Conservation (phyloP, 2,888 invertebrate species). For the Xestia rhomboidea region DNA sequence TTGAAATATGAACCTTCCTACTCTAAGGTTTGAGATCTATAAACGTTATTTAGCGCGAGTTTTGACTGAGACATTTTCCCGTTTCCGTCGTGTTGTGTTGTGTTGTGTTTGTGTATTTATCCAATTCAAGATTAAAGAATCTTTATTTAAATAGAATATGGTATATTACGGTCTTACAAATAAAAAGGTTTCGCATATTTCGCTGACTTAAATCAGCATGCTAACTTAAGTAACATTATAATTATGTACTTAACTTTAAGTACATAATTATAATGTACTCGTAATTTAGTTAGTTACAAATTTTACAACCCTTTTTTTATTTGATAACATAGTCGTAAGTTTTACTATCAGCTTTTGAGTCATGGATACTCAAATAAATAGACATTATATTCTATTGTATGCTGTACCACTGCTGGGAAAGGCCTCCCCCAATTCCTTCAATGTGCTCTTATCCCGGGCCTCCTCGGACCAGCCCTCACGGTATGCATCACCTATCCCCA, state of each 20-base stretch:
- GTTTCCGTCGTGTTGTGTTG: background rate
- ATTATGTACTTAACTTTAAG: background rate
- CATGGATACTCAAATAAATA: no score
- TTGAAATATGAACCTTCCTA: slow-evolving; percentile 38
- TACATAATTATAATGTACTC: background rate
- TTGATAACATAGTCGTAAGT: no score
- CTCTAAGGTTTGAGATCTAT: background rate
- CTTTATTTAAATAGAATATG: background rate
- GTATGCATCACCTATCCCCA: no score
- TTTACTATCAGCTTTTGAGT: no score
- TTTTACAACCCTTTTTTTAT: background rate
- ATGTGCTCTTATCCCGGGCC: no score
- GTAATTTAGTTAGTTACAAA: background rate
- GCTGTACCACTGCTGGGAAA: no score
- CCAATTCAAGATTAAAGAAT: background rate
- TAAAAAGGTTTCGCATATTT: background rate
- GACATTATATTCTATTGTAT: no score
- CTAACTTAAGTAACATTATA: background rate
- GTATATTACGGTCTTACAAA: background rate
- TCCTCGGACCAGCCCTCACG: no score
- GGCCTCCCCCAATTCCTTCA: no score
- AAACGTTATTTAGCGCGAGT: background rate
- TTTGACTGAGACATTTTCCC: background rate
- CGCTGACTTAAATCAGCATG: background rate
- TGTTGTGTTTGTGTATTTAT: background rate